A percentile compares a stretch with the other conserved stretches of the same genome.
phyloP scores from a whole-genome alignment of 2,888 invertebrate genomes.

The Aromia moschata region DNA sequence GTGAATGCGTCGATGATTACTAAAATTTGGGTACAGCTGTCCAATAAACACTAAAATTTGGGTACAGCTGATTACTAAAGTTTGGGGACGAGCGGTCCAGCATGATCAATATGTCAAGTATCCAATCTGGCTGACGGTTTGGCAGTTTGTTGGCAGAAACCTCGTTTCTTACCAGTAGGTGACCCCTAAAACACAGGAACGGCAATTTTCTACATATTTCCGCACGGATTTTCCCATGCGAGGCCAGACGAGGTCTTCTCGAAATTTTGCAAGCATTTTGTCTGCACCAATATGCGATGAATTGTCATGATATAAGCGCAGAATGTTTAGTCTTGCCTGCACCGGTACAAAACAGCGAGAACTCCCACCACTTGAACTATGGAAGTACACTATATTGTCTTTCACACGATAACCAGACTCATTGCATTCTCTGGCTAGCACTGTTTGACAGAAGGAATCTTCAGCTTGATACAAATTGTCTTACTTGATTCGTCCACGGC shows the following conservation, averaged over 20 bases:
- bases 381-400: not conserved
- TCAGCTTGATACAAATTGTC: slow-evolving; percentile 7
- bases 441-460: not conserved
- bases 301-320: not conserved
- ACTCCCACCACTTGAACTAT: not conserved
- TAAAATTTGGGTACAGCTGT: not conserved
- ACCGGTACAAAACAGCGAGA: not conserved
- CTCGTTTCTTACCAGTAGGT: not conserved
- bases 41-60: not conserved
- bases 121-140: slow-evolving; percentile 3
- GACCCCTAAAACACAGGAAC: not conserved
- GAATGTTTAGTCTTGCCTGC: not conserved
- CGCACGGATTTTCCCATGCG: not conserved
- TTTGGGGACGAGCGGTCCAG: not conserved
- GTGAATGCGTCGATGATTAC: not conserved
- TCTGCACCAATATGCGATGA: not conserved
- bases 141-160: not conserved
- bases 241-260: not conserved
- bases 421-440: not conserved
- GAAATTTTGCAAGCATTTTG: not conserved
- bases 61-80: not conserved
- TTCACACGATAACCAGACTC: not conserved
- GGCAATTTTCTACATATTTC: slow-evolving; percentile 2
- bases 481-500: not conserved
- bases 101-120: slow-evolving; percentile 4